Conservation (phyloP, 1,140 invertebrate genomes). For the Drosophila albomicans region DNA sequence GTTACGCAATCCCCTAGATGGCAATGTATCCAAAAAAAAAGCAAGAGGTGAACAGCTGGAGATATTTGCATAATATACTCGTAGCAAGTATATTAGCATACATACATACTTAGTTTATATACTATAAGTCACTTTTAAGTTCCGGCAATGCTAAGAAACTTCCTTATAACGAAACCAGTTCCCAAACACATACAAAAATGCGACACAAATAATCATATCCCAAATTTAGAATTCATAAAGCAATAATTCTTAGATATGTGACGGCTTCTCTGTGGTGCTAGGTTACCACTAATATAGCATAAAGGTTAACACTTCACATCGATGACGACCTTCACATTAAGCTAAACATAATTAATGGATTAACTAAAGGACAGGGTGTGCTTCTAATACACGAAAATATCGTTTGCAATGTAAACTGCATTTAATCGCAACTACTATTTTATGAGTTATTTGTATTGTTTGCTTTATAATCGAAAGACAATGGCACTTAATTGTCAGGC, state of each 20-base stretch:
- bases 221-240: slow-evolving; percentile 53
- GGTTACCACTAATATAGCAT: not conserved
- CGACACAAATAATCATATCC: slow-evolving; percentile 25
- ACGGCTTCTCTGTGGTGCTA: slow-evolving; percentile 4
- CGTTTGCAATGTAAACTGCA: not conserved
- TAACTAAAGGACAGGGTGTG: not conserved
- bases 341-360: slow-evolving; percentile 49
- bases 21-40: slow-evolving; percentile 2
- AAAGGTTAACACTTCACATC: slow-evolving; percentile 8
- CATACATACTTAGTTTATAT: slow-evolving; percentile 31
- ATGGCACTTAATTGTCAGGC: slow-evolving; percentile 28
- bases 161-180: slow-evolving; percentile 73
- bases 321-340: slow-evolving; percentile 53
- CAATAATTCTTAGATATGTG: slow-evolving; percentile 65
- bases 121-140: slow-evolving; percentile 55
- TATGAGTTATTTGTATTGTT: slow-evolving; percentile 11
- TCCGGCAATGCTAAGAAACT: slow-evolving; percentile 60
- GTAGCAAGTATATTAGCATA: slow-evolving; percentile 24
- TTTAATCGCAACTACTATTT: not conserved
- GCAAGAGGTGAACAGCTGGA: not conserved
- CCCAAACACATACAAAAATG: slow-evolving; percentile 14
- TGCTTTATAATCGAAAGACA: slow-evolving; percentile 21
- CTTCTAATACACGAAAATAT: not conserved
- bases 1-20: slow-evolving; percentile 17
- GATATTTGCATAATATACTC: slow-evolving; percentile 57